Conservation (phyloP, 1,140 invertebrate genomes). For the Physella acuta region DNA sequence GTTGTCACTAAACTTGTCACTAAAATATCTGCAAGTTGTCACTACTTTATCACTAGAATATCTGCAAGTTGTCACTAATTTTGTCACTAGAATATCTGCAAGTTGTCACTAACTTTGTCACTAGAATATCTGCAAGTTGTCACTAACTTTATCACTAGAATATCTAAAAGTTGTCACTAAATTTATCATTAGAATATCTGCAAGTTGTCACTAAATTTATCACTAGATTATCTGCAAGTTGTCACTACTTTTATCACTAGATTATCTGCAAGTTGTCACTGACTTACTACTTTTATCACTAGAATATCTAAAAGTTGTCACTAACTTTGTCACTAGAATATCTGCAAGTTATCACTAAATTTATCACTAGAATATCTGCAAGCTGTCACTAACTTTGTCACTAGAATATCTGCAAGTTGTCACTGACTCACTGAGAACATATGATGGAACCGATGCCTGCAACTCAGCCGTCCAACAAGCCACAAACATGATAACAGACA, state of each 20-base stretch:
- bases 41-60: constrained; percentile 38
- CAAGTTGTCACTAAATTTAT: constrained; percentile 52
- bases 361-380: constrained; percentile 52
- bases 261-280: constrained; percentile 56
- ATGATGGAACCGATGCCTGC: constrained; percentile 34
- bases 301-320: constrained; percentile 58
- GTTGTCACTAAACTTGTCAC: constrained; percentile 51
- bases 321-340: constrained; percentile 50
- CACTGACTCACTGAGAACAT: constrained; percentile 40
- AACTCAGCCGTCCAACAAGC: constrained; percentile 65
- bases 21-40: constrained; percentile 57
- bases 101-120: constrained; percentile 50
- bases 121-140: constrained; percentile 57
- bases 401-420: constrained; percentile 57
- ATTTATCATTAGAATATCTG: constrained; percentile 54
- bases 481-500: constrained; percentile 68
- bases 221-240: constrained; percentile 54
- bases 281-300: constrained; percentile 45
- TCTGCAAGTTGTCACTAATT: too few species aligned
- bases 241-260: constrained; percentile 47
- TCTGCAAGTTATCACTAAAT: constrained; percentile 52
- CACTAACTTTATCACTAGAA: constrained; percentile 39
- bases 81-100: constrained; percentile 52
- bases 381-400: constrained; percentile 50
- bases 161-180: constrained; percentile 55